Evolutionary conservation across 1,140 invertebrate species (phyloP), one percentile per base, ranked within the genome.

Genomic region (Euglossa dilemma): DNA sequence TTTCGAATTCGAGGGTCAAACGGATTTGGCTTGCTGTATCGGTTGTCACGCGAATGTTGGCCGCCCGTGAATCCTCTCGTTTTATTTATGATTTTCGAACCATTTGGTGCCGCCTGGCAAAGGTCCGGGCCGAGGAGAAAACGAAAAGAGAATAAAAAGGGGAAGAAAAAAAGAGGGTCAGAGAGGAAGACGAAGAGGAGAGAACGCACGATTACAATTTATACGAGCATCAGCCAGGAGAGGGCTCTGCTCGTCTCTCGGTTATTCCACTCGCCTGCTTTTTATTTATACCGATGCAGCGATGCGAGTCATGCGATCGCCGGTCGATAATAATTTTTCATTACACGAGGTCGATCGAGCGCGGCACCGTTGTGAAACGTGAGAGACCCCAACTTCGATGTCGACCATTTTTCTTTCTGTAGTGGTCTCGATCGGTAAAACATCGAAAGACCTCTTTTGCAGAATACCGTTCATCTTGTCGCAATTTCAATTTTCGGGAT

Each of bases 281-380:
- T 87, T 87, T 86, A 87, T 83, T 87, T 85, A 75, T 81, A 57
- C 70, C 57, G n/a, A 56, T 54, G 54, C 57, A 74, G 61, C 74
- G 56, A 76, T 56, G 70, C 67, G 59, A 47, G 25, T 45, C 25
- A 36, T 54, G 36, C 66, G 76, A 71, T 72, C 47, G 36, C 16
- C 36, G 75, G 59, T 47, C 80, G 85, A 87, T 81, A 87, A 88
- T 87, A 84, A 87, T 88, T 88, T 87, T 87, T 88, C 86, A 88
- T 88, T 85, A 87, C 56, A n/a, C 52, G 57, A 67, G 84, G 43
- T 85, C 78, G 43, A 61, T 56, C 63, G 83, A 61, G 72, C 71
- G 59, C 70, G 56, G 16, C 52, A 50, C 18, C 47, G n/a, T 50
- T 71, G 47, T 52, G 20, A 28, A 63, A 71, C 23, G 43, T 25